Evolutionary conservation across 2,113 vertebrate genomes (phyloP).

Genomic region (Platycercus adscitus): DNA sequence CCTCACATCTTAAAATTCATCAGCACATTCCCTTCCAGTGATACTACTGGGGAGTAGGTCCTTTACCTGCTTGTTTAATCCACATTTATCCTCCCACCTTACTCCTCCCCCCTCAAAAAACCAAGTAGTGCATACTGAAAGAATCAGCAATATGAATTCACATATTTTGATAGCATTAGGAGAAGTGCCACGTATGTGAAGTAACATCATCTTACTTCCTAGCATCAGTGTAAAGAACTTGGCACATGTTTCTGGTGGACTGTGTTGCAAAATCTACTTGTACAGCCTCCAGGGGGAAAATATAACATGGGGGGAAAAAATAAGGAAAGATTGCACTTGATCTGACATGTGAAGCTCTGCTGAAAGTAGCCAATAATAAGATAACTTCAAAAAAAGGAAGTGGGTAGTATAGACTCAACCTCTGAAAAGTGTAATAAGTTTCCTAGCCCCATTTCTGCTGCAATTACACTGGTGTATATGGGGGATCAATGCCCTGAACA

Average conservation of each 20-base stretch:
- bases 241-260: neutral
- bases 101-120: neutral
- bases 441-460: neutral
- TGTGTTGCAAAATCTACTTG: neutral
- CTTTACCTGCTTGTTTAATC: neutral
- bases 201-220: neutral
- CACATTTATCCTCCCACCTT: neutral
- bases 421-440: slow-evolving; percentile 32
- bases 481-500: slow-evolving; percentile 1
- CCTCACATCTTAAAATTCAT: neutral
- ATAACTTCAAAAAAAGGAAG: neutral
- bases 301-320: neutral
- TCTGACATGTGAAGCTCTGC: neutral
- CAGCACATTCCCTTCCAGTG: neutral
- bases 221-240: neutral
- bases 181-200: neutral
- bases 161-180: neutral
- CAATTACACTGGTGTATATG: neutral
- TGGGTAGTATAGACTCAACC: neutral
- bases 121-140: neutral
- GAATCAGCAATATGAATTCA: neutral
- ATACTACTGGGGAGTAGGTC: neutral
- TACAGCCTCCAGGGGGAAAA: neutral
- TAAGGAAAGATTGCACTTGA: neutral
- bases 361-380: slow-evolving; percentile 24